Percentiles rank a stretch among this genome's conserved stretches.
phyloP scores from a whole-genome alignment of 2,888 invertebrate genomes.

The Leptopilina drosophilae region DNA sequence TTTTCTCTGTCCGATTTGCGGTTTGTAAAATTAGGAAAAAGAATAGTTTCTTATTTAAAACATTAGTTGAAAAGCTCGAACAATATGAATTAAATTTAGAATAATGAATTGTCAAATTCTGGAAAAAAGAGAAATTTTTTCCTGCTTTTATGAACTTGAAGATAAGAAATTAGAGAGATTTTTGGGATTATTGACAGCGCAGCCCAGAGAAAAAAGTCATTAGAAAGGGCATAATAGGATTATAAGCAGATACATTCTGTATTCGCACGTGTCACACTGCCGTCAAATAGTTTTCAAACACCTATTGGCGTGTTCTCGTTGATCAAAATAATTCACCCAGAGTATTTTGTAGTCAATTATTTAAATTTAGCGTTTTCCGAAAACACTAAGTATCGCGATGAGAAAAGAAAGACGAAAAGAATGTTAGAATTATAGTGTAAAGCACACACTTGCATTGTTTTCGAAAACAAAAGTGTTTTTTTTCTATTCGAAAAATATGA shows the following conservation, averaged over 20 bases:
- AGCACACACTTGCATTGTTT: conserved; percentile 13
- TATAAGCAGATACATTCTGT: conserved; percentile 17
- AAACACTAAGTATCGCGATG: background rate
- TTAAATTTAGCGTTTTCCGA: conserved; percentile 2
- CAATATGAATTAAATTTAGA: too few species aligned
- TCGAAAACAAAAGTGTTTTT: background rate
- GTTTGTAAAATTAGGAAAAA: too few species aligned
- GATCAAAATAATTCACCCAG: conserved; percentile 22
- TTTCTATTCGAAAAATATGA: conserved; percentile 5
- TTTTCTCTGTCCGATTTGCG: too few species aligned
- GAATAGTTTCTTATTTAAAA: too few species aligned
- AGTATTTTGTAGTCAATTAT: conserved; percentile 34
- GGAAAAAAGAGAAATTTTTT: too few species aligned
- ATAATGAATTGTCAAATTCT: too few species aligned
- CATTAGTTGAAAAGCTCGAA: too few species aligned
- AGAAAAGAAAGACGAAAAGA: background rate
- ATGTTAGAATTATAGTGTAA: background rate
- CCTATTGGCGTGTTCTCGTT: conserved; percentile 6
- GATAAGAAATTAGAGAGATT: background rate
- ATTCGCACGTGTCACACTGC: conserved; percentile 22
- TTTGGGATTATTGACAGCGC: background rate
- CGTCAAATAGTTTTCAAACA: conserved; percentile 9
- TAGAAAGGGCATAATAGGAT: conserved; percentile 29
- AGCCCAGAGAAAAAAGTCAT: conserved; percentile 3
- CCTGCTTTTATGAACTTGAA: background rate